Percentiles rank a stretch among this genome's conserved stretches.
phyloP scores from a whole-genome alignment of 2,113 vertebrate species.

The Sminthopsis crassicaudata region DNA sequence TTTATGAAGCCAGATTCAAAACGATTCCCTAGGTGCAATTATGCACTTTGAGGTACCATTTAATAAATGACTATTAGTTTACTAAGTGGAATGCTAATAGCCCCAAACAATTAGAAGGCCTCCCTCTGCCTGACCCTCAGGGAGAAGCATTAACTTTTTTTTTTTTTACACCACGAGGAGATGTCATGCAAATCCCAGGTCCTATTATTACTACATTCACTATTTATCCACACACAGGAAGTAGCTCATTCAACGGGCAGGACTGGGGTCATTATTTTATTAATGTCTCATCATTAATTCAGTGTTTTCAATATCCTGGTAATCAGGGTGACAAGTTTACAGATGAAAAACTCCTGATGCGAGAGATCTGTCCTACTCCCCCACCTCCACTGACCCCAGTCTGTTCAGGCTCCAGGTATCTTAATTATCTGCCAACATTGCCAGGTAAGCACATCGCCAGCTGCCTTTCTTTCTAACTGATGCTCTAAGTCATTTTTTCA shows the following conservation, averaged over 20 bases:
- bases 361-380: neutral
- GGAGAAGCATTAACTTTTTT: conserved; percentile 48
- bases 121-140: conserved; percentile 46
- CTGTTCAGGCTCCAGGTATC: neutral
- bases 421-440: neutral
- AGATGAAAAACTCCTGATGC: conserved; percentile 9
- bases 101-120: conserved; percentile 59
- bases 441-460: neutral
- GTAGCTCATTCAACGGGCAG: neutral
- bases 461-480: neutral
- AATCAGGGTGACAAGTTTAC: neutral
- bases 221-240: conserved; percentile 45
- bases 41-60: conserved; percentile 58
- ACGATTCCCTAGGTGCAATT: conserved; percentile 65
- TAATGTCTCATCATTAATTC: conserved; percentile 34
- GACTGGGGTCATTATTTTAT: conserved; percentile 15
- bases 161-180: conserved; percentile 22
- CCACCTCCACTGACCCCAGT: neutral
- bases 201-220: conserved; percentile 20
- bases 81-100: conserved; percentile 63
- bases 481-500: neutral
- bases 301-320: conserved; percentile 47
- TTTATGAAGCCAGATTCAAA: conserved; percentile 64
- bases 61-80: conserved; percentile 60
- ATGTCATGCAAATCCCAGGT: conserved; percentile 46